These are phyloP conservation scores for Drosophila yakuba DNA, from an alignment of 1,140 invertebrate species.

Conservation along the genomic window DNA sequence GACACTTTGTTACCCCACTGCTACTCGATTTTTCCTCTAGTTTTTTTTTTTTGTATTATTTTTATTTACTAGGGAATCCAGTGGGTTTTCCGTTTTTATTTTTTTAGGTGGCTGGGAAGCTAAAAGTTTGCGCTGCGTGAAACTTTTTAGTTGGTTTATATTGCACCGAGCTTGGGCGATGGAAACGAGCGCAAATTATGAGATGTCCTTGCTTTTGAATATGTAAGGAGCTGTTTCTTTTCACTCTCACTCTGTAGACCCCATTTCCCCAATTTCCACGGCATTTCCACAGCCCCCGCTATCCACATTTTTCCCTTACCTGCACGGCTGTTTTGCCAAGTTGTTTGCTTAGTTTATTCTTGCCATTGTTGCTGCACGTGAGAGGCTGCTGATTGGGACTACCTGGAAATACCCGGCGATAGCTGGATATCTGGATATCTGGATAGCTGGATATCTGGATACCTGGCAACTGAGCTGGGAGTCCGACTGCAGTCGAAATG, in stretches of 20 bases:
- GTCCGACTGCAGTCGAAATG: conserved; percentile 44
- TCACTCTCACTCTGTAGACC: neutral
- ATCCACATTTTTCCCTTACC: no score
- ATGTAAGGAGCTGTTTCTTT: conserved; percentile 32
- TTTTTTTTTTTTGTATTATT: neutral
- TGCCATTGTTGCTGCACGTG: conserved; percentile 49
- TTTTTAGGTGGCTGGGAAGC: conserved; percentile 1
- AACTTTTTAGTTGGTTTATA: conserved; percentile 65
- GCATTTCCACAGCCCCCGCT: neutral
- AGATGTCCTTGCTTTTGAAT: conserved; percentile 58
- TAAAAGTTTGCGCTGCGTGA: conserved; percentile 62
- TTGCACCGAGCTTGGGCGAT: conserved; percentile 36
- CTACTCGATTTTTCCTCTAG: neutral
- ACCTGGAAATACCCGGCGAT: conserved; percentile 1
- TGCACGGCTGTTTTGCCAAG: conserved; percentile 15
- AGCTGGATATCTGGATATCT: no score
- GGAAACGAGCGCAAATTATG: conserved; percentile 53
- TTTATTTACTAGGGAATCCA: neutral
- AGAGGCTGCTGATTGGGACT: conserved; percentile 53
- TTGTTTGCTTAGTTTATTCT: conserved; percentile 61
- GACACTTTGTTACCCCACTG: conserved; percentile 29
- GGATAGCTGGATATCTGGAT: no score
- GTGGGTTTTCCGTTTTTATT: neutral
- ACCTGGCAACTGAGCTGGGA: conserved; percentile 23
- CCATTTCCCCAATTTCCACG: neutral